Base-by-base conservation (phyloP, 2,888 invertebrate species). In the Phyllotreta striolata region DNA sequence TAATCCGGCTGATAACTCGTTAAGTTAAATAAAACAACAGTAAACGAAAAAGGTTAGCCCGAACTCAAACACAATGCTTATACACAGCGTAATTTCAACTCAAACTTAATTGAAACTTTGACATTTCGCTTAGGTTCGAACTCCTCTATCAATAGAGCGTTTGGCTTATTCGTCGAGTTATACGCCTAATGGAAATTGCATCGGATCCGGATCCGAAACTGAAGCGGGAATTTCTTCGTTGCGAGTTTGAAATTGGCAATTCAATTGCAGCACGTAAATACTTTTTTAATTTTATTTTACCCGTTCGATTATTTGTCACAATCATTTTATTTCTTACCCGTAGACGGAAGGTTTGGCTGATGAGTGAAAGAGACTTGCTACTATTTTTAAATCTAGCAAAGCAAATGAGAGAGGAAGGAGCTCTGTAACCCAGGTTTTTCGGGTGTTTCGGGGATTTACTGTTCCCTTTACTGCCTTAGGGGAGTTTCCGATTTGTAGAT, bases 31-130 rank as follows among this genome's bases (percentile, higher is more conserved):
- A 44, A 44, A n/a, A 14, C 10, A n/a, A 14, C 44, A 44, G 14
- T 44, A 44, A 8, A 14, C 10, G 44, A 44, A 44, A 44, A 44
- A 44, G 44, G 10, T 10, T n/a, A 44, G 44, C 14, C 44, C 14
- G 14, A 44, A 44, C 44, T 24, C 24, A 24, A 24, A 24, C 24
- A 44, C 44, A 44, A 44, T n/a, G 10, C 44, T 7, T n/a, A 44
- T 44, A 44, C 10, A n/a, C 44, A 7, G 44, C 9, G 44, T 44
- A 44, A 44, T 44, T 44, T 14, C 14, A 44, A 44, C 44, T 44
- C 10, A 44, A 44, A 44, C 10, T 44, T 44, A 44, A 44, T 44
- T 44, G 44, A 44, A 44, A 44, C 12, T 44, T 44, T n/a, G 44
- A 44, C 44, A 41, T 41, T 41, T 41, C 41, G 41, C 41, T 44